Evolutionary conservation across 2,113 vertebrate species (phyloP).

Genomic region (Gavialis gangeticus): DNA sequence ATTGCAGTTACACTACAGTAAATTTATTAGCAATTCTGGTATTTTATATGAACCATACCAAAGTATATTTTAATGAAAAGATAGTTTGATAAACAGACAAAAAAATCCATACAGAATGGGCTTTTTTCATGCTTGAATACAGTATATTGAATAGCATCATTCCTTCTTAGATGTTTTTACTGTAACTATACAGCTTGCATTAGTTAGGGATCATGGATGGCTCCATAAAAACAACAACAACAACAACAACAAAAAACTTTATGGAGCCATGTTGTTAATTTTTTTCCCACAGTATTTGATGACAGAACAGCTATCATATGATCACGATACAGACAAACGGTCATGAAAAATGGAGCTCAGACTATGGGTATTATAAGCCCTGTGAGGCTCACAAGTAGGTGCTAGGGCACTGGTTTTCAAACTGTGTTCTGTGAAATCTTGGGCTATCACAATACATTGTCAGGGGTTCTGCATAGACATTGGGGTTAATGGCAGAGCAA

Average conservation of each 20-base stretch:
- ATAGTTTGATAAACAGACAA: not conserved
- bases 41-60: not conserved
- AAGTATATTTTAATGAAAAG: not conserved
- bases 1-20: fast-evolving
- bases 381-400: fast-evolving
- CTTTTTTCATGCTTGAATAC: not conserved
- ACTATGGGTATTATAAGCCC: not conserved
- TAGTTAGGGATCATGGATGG: fast-evolving
- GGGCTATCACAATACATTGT: not conserved
- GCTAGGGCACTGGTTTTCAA: fast-evolving
- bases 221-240: too few relatives aligned
- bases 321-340: not conserved
- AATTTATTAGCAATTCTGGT: fast-evolving
- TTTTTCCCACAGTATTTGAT: not conserved
- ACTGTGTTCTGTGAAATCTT: not conserved
- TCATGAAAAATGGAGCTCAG: not conserved
- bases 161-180: not conserved
- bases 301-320: fast-evolving
- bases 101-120: not conserved
- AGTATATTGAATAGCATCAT: not conserved
- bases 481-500: too few relatives aligned
- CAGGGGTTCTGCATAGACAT: not conserved
- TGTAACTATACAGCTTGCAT: fast-evolving
- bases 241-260: too few relatives aligned
- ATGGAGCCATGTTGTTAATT: not conserved